Evolutionary conservation across 2,797 vertebrate genomes (phyloP), one percentile per base, ranked within the genome.

Genomic region (Myotis findleyi): DNA sequence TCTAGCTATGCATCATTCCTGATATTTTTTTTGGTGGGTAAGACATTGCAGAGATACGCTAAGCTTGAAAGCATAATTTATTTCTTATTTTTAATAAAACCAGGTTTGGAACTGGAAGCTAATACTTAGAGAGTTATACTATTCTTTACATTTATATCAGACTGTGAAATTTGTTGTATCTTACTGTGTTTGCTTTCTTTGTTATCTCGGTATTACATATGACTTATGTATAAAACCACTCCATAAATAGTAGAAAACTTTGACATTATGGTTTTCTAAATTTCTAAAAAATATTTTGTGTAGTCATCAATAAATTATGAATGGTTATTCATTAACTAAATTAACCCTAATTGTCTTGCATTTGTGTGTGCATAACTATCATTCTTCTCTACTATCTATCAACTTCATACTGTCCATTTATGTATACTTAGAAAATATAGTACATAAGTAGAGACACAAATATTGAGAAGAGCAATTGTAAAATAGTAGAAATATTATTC

Each of bases 1-100:
- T 87, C 68, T 75, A 66, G 47, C 33, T 73, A 71, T 90, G 91
- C 95, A 51, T 93, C 82, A 85, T 83, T 81, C 36, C 33, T 86
- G 23, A 44, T 85, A 89, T 68, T 85, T 77, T 82, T 77, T 81
- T 84, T 82, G 25, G 18, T 90, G 6, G 44, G 25, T 68, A 85
- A 91, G 53, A 88, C 51, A 57, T 96, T 82, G 84, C 44, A 95
- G 36, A 87, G 59, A 87, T 68, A 84, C 51, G 53, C 38, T 85
- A 92, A 88, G 9, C 8, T 75, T 89, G 44, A 36, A 83, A 77
- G 23, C 27, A 62, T 5, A 57, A 87, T 95, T 77, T 36, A 25
- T 30, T 62, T 62, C 59, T 62, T 62, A 62, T 62, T 62, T 62
- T 62, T 62, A 81, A 81, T 62, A 87, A 93, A 86, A 41, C 5